A percentile compares a stretch with the other conserved stretches of the same genome.
phyloP scores from a whole-genome alignment of 2,797 vertebrate species.

The Karalla daura region DNA sequence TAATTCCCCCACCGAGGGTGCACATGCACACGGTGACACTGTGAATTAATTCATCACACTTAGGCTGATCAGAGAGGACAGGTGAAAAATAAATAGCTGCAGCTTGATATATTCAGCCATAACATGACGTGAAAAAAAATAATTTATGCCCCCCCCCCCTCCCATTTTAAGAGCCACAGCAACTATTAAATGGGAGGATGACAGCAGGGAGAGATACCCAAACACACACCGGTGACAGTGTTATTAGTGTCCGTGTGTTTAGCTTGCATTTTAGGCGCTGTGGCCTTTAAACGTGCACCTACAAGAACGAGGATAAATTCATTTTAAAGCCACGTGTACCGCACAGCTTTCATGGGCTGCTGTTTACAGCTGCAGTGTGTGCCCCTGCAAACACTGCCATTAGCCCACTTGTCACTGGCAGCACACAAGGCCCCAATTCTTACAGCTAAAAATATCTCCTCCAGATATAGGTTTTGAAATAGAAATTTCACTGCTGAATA shows the following conservation, averaged over 20 bases:
- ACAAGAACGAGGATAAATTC: too few relatives aligned
- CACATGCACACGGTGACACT: constrained; percentile 20
- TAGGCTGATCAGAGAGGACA: neutral
- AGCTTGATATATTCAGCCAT: neutral
- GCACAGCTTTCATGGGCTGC: constrained; percentile 20
- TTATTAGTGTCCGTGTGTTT: neutral
- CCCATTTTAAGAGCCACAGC: neutral
- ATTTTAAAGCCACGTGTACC: constrained; percentile 37
- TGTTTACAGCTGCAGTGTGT: constrained; percentile 42
- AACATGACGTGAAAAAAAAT: constrained; percentile 3
- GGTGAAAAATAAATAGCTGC: neutral
- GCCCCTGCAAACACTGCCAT: constrained; percentile 38
- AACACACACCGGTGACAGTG: neutral
- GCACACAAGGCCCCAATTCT: constrained; percentile 49
- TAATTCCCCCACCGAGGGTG: constrained; percentile 32
- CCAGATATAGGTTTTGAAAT: too few relatives aligned
- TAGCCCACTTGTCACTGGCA: constrained; percentile 34
- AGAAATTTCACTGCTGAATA: neutral
- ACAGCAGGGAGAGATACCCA: neutral
- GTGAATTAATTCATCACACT: constrained; percentile 32
- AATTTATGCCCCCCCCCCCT: neutral
- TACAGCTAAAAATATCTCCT: neutral
- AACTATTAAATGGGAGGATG: neutral
- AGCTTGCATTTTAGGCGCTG: neutral
- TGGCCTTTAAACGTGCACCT: constrained; percentile 7